phyloP scores from a whole-genome alignment of 1,140 invertebrate species.

The Heliconius himera region DNA sequence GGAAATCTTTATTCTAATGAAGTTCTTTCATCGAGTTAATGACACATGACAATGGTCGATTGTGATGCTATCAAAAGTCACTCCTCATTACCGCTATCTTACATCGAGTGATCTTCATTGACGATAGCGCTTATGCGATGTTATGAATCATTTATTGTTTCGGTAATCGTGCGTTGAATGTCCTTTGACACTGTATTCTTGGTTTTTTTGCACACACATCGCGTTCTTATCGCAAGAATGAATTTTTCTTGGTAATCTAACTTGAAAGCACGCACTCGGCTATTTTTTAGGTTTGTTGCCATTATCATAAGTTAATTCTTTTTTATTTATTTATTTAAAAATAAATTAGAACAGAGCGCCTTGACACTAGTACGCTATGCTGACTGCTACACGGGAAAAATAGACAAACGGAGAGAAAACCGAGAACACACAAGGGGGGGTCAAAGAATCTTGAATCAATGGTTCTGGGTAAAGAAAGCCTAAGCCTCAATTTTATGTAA shows the following conservation, averaged over 20 bases:
- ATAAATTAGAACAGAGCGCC: too few relatives aligned
- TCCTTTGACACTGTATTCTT: conserved; percentile 43
- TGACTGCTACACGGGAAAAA: neutral
- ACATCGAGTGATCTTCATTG: conserved; percentile 46
- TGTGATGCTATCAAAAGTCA: conserved; percentile 52
- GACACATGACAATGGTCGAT: conserved; percentile 58
- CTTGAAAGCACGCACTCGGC: neutral
- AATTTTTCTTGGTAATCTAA: neutral
- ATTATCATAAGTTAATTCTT: too few relatives aligned
- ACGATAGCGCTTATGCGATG: conserved; percentile 52
- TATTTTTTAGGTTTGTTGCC: too few relatives aligned
- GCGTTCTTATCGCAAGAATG: neutral
- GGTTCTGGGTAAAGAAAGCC: too few relatives aligned
- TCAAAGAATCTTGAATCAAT: too few relatives aligned
- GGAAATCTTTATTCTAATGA: conserved; percentile 24
- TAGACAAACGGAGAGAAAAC: too few relatives aligned
- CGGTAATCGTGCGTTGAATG: conserved; percentile 59
- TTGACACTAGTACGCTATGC: neutral
- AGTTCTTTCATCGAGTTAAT: conserved; percentile 32
- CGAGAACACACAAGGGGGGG: too few relatives aligned
- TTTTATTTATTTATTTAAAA: too few relatives aligned
- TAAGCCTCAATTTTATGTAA: too few relatives aligned
- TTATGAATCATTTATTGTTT: conserved; percentile 62
- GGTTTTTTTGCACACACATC: neutral
- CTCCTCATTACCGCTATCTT: conserved; percentile 53